Evolutionary conservation across 2,113 vertebrate species (phyloP).

Genomic region (Xerus inauris): DNA sequence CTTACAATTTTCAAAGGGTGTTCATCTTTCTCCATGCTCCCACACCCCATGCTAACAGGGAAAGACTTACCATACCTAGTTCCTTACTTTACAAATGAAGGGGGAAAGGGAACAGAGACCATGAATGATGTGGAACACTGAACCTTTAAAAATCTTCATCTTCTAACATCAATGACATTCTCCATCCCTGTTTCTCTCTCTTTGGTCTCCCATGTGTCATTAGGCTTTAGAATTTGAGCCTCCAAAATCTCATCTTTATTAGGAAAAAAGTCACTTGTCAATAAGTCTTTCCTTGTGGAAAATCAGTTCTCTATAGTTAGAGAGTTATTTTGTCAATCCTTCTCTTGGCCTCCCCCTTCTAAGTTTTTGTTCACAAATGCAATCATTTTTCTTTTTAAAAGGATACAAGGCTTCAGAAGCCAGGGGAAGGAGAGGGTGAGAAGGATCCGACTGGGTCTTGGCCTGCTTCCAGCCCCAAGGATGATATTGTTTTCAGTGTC

Average conservation of each 20-base stretch:
- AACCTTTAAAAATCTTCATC: slow-evolving; percentile 1
- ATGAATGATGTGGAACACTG: background rate
- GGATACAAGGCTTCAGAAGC: slow-evolving; percentile 19
- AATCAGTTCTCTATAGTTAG: background rate
- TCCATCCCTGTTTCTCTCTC: background rate
- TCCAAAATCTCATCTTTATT: slow-evolving; percentile 15
- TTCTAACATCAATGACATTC: background rate
- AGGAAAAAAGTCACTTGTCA: background rate
- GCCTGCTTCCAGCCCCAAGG: background rate
- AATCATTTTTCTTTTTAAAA: slow-evolving; percentile 15
- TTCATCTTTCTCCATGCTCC: background rate
- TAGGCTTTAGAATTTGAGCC: background rate
- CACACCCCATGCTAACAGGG: background rate
- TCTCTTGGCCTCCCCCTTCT: background rate
- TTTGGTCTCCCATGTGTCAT: background rate
- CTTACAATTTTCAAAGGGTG: background rate
- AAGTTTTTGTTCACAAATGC: background rate
- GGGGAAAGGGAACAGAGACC: background rate
- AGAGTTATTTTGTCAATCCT: slow-evolving; percentile 13
- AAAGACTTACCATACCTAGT: background rate
- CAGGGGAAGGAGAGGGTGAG: background rate
- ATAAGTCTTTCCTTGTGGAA: background rate
- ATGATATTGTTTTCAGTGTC: background rate
- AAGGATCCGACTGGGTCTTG: background rate
- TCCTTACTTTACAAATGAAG: background rate